A percentile compares a stretch with the other conserved stretches of the same genome.
Evolutionary conservation across 2,888 invertebrate species (phyloP).

Genomic region (Bibio marci): DNA sequence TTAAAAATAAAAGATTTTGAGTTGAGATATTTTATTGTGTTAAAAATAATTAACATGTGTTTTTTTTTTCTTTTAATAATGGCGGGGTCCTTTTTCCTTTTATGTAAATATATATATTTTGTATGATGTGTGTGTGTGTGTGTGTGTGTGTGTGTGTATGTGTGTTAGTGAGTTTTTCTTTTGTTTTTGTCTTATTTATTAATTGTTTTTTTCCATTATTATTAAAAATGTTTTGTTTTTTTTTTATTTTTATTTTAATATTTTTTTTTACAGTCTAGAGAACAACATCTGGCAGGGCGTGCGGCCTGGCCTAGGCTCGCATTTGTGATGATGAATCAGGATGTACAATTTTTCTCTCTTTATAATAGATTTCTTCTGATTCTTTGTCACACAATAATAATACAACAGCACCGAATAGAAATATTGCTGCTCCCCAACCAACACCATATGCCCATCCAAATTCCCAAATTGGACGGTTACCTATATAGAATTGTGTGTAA

Average conservation of each 20-base stretch:
- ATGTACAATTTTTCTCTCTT: conserved; percentile 76
- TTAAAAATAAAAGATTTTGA: too few species aligned
- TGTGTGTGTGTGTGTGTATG: too few species aligned
- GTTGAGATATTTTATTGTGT: too few species aligned
- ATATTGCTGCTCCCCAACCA: conserved; percentile 94
- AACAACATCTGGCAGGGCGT: conserved; percentile 32
- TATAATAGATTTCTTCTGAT: conserved; percentile 94
- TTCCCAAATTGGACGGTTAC: conserved; percentile 85
- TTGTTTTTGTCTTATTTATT: not conserved
- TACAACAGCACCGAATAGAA: conserved; percentile 85
- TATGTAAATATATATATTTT: too few species aligned
- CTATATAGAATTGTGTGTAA: conserved; percentile 27
- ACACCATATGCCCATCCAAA: conserved; percentile 98
- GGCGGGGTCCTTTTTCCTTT: too few species aligned
- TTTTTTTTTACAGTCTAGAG: conserved; percentile 18
- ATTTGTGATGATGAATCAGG: conserved; percentile 25
- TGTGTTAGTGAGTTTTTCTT: too few species aligned
- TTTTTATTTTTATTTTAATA: not conserved
- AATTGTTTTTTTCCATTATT: not conserved
- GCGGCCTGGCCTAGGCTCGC: conserved; percentile 32
- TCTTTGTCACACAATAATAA: conserved; percentile 93
- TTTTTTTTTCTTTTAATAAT: too few species aligned
- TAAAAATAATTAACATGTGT: too few species aligned
- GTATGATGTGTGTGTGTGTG: too few species aligned
- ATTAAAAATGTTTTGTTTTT: not conserved